Base-by-base conservation (phyloP, 1,140 invertebrate species). In the Pteromalus puparum region DNA sequence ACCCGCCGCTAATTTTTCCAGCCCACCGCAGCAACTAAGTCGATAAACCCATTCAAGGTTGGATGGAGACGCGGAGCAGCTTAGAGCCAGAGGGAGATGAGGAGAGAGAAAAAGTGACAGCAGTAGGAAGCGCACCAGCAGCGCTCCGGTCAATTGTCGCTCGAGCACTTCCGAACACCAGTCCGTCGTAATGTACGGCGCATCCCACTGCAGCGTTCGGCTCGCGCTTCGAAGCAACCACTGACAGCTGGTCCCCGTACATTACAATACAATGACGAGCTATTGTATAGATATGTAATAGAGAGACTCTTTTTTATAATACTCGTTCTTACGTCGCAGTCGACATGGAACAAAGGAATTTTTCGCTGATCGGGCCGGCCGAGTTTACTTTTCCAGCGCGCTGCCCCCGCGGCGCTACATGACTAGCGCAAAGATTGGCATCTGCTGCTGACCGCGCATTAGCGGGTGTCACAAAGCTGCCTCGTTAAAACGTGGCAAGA, bases 41-140 rank as follows among this genome's bases (percentile, higher is more conserved):
- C 78, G 81, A 85, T 85, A 85, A 81, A 85, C 68, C 79, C 83
- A 81, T 81, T n/a, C 79, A 85, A 48, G 30, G n/a, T n/a, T 42
- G 53, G 67, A 84, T 34, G 21, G n/a, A 83, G 38, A 70, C 30
- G n/a, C n/a, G 53, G 21, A 26, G 24, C 24, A 28, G n/a, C n/a
- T n/a, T n/a, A 24, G 48, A 61, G 46, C 10, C 24, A 53, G 48
- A 53, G 18, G 3, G 13, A 53, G 48, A 18, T 12, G 2, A 15
- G 34, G 76, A 65, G 42, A 9, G 76, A 68, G 46, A 46, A 1
- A 18, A 38, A 28, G 48, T 34, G 76, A 75, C n/a, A 70, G 34
- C 38, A 72, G 65, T n/a, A 65, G 48, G 15, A 74, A 38, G 72
- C 13, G 46, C 48, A 26, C 26, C 21, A n/a, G 24, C 13, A 46